Percentiles rank a stretch among this genome's conserved stretches.
These are phyloP conservation scores for Psylliodes chrysocephalus DNA, from an alignment of 2,888 invertebrate species.

Conservation along the genomic window DNA sequence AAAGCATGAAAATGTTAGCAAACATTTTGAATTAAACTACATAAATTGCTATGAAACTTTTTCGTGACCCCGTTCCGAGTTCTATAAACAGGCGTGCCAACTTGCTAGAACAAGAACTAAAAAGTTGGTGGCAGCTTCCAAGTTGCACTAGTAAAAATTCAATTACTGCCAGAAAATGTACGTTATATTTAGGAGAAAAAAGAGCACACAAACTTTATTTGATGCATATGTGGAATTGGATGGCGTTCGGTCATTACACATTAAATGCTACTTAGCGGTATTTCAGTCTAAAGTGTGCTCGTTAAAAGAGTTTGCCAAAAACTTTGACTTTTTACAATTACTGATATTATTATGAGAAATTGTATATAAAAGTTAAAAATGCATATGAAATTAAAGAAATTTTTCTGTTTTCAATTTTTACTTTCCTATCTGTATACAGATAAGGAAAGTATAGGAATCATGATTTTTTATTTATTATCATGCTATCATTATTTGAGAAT, in stretches of 20 bases:
- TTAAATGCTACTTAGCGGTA: conserved; percentile 2
- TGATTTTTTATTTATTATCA: too few relatives aligned
- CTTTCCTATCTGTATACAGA: too few relatives aligned
- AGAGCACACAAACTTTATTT: not conserved
- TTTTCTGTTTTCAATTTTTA: too few relatives aligned
- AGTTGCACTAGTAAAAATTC: conserved; percentile 21
- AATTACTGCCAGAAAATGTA: conserved; percentile 9
- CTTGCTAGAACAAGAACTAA: conserved; percentile 9
- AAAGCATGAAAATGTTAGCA: conserved; percentile 17
- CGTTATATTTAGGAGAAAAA: conserved; percentile 1
- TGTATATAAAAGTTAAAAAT: too few relatives aligned
- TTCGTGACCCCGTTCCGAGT: conserved; percentile 16
- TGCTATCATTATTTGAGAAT: too few relatives aligned
- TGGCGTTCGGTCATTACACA: not conserved
- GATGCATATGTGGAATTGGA: conserved; percentile 1
- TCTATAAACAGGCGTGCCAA: conserved; percentile 11
- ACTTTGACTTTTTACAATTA: too few relatives aligned
- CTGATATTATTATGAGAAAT: too few relatives aligned
- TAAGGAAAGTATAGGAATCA: too few relatives aligned
- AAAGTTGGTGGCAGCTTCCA: conserved; percentile 17
- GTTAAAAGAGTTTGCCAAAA: too few relatives aligned
- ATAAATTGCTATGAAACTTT: conserved; percentile 13
- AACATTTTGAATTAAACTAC: conserved; percentile 15
- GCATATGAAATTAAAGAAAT: too few relatives aligned
- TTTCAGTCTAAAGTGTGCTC: not conserved